These are phyloP conservation scores for Ondatra zibethicus DNA, from an alignment of 2,113 vertebrate species.

Conservation along the genomic window DNA sequence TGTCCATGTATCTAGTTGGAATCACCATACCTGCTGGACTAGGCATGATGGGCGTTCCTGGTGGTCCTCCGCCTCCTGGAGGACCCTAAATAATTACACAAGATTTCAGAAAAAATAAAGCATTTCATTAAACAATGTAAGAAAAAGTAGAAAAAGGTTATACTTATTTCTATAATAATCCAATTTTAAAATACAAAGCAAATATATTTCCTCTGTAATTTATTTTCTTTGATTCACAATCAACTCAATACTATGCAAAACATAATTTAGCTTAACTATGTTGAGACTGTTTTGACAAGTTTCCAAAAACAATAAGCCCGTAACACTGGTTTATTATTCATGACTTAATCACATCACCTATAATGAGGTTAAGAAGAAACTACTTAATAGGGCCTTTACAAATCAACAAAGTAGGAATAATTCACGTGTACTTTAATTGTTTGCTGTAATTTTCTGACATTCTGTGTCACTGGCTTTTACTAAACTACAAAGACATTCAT, in stretches of 20 bases:
- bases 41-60: constrained; percentile 99
- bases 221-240: constrained; percentile 63
- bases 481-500: neutral
- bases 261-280: constrained; percentile 67
- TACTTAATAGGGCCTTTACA: constrained; percentile 56
- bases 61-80: constrained; percentile 96
- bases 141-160: constrained; percentile 60
- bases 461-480: constrained; percentile 11
- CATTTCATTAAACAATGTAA: constrained; percentile 62
- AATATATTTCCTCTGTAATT: constrained; percentile 61
- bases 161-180: constrained; percentile 45
- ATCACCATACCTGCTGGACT: constrained; percentile 96
- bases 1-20: neutral
- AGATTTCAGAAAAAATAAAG: constrained; percentile 68
- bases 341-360: constrained; percentile 59
- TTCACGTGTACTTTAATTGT: constrained; percentile 34
- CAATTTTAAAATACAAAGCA: constrained; percentile 66
- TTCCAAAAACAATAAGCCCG: constrained; percentile 66
- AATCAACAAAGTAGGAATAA: constrained; percentile 58
- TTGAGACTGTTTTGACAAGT: constrained; percentile 62
- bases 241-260: constrained; percentile 65
- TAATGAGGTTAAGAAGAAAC: constrained; percentile 63
- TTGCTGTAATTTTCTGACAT: constrained; percentile 15
- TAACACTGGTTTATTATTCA: constrained; percentile 67
- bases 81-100: constrained; percentile 90